phyloP scores from a whole-genome alignment of 2,113 vertebrate species.

The Sylvia atricapilla region DNA sequence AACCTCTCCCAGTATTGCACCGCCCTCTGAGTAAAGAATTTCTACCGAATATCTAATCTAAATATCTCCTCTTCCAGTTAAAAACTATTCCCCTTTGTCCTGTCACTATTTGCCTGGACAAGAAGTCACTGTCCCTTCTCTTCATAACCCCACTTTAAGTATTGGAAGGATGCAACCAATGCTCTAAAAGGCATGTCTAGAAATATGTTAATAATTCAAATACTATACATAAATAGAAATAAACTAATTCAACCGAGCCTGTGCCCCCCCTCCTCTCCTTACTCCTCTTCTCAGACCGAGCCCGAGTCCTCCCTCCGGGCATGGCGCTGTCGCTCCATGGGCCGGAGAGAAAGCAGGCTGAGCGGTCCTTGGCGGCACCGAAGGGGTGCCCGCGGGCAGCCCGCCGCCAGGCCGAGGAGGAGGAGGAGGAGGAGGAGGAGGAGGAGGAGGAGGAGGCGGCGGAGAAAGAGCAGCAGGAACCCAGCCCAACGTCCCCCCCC shows the following conservation, averaged over 20 bases:
- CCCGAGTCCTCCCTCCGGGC: not conserved
- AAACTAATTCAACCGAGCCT: not conserved
- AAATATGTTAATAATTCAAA: not conserved
- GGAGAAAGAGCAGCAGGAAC: too few relatives aligned
- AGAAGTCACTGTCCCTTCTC: not conserved
- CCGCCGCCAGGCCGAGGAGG: not conserved
- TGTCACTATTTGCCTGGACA: not conserved
- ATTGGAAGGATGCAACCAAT: not conserved
- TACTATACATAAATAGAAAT: not conserved
- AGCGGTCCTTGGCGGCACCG: not conserved
- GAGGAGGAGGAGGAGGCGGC: too few relatives aligned
- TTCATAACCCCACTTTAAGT: not conserved
- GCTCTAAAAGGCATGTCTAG: not conserved
- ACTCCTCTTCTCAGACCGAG: not conserved
- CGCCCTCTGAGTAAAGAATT: not conserved
- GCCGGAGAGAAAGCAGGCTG: not conserved
- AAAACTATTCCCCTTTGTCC: not conserved
- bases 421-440: too few relatives aligned
- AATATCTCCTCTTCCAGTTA: not conserved
- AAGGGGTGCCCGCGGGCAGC: too few relatives aligned
- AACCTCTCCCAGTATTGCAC: rapidly evolving
- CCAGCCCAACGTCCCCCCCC: too few relatives aligned
- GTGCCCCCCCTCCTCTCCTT: not conserved
- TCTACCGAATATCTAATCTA: not conserved
- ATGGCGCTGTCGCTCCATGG: too few relatives aligned